phyloP scores from a whole-genome alignment of 2,888 invertebrate genomes.

The Tenthredo amoena region DNA sequence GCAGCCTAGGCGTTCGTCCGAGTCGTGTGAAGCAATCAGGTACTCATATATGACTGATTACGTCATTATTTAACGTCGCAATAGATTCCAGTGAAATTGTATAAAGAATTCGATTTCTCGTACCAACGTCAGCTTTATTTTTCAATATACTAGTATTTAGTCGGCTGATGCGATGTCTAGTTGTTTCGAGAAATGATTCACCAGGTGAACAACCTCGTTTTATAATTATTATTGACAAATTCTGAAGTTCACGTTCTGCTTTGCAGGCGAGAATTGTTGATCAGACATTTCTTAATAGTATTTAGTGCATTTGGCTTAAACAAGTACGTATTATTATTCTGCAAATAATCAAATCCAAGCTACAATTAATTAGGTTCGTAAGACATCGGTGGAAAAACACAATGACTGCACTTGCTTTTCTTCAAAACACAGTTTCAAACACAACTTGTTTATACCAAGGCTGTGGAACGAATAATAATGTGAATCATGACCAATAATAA shows the following conservation, averaged over 20 bases:
- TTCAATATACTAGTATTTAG: not conserved
- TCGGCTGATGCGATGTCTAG: not conserved
- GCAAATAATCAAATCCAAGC: not conserved
- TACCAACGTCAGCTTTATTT: slow-evolving; percentile 42
- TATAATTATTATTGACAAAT: not conserved
- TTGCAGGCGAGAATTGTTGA: slow-evolving; percentile 17
- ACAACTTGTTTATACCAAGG: not conserved
- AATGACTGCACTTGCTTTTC: not conserved
- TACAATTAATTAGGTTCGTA: not conserved
- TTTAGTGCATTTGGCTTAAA: not conserved
- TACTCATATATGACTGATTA: not conserved
- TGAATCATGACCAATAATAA: slow-evolving; percentile 23
- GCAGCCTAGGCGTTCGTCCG: not conserved
- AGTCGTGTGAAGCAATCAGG: slow-evolving; percentile 12
- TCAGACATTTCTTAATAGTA: slow-evolving; percentile 15
- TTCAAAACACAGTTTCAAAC: not conserved
- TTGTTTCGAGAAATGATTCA: slow-evolving; percentile 34
- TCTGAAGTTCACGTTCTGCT: not conserved
- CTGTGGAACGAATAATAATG: not conserved
- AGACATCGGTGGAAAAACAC: not conserved
- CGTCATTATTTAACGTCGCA: slow-evolving; percentile 24
- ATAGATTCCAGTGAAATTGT: slow-evolving; percentile 1
- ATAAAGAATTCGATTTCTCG: slow-evolving; percentile 21
- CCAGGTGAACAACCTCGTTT: not conserved
- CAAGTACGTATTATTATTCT: not conserved